phyloP scores from a whole-genome alignment of 2,113 vertebrate species.

The Strigops habroptila region DNA sequence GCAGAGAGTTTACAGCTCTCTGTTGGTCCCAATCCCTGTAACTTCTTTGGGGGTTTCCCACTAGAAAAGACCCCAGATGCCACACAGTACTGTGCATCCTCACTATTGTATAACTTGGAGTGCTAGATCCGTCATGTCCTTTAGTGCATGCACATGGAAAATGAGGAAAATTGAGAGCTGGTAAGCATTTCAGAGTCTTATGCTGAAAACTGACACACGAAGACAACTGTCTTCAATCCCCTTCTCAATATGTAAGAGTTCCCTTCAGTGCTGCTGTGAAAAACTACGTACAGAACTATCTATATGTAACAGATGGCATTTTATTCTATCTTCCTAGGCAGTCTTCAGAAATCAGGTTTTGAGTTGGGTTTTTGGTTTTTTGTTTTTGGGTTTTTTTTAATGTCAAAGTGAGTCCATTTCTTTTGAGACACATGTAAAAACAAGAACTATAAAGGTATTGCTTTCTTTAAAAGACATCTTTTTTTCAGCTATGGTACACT shows the following conservation, averaged over 20 bases:
- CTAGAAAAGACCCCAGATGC: not conserved
- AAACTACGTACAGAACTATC: not conserved
- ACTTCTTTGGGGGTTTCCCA: not conserved
- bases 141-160: not conserved
- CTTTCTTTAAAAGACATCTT: not conserved
- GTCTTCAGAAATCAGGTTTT: not conserved
- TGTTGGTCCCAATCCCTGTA: not conserved
- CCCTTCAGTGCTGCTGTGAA: not conserved
- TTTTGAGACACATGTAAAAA: not conserved
- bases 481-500: not conserved
- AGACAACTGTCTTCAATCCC: not conserved
- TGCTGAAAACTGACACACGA: not conserved
- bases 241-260: not conserved
- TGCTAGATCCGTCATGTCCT: not conserved
- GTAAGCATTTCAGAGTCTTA: not conserved
- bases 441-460: not conserved
- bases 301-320: not conserved
- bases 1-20: not conserved
- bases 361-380: not conserved
- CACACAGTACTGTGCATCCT: not conserved
- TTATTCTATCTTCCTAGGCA: not conserved
- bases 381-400: not conserved
- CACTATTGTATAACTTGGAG: rapidly evolving
- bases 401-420: not conserved
- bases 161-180: not conserved